A percentile compares a stretch with the other conserved stretches of the same genome.
These are phyloP conservation scores for Cantharis rufa DNA, from an alignment of 2,888 invertebrate species.

Conservation along the genomic window DNA sequence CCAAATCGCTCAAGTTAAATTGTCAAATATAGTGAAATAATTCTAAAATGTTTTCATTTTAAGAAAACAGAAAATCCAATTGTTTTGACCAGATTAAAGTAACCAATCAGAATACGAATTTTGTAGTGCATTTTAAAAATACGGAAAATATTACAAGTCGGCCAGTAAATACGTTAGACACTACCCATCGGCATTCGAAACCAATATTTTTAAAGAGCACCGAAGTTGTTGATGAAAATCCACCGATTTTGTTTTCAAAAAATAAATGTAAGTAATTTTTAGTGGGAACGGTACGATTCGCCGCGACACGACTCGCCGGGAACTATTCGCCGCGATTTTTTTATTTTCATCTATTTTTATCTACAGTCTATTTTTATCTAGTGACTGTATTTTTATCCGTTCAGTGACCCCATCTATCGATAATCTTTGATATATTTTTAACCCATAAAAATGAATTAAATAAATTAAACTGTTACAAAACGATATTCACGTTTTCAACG, in stretches of 20 bases:
- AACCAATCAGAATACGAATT: neutral
- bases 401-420: no score
- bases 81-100: neutral
- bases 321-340: no score
- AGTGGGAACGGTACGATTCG: no score
- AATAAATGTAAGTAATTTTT: neutral
- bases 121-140: neutral
- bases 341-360: no score
- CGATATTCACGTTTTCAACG: no score
- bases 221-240: neutral
- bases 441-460: no score
- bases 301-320: no score
- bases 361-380: no score
- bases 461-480: no score
- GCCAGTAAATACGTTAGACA: neutral
- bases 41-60: neutral
- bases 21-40: neutral
- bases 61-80: neutral
- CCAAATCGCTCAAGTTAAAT: no score
- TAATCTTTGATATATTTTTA: no score
- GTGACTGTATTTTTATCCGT: no score
- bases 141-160: neutral
- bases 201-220: neutral
- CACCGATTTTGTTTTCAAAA: neutral
- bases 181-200: neutral